Evolutionary conservation across 2,113 vertebrate genomes (phyloP).

Genomic region (Cryptomyrus ogoouensis): DNA sequence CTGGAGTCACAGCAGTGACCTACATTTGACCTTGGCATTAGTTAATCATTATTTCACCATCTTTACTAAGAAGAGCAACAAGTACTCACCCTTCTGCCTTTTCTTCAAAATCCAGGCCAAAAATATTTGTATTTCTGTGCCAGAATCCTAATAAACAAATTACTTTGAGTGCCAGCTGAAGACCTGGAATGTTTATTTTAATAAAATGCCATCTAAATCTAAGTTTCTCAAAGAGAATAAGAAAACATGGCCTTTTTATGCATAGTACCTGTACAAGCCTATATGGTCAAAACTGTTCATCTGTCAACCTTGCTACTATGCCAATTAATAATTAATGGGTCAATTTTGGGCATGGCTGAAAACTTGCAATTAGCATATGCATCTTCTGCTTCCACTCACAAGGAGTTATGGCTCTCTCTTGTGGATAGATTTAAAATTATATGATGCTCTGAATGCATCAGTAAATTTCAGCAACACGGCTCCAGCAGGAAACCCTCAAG

Average conservation of each 20-base stretch:
- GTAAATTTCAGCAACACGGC: slow-evolving; percentile 15
- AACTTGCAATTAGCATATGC: neutral
- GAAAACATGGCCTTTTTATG: neutral
- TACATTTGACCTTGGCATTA: neutral
- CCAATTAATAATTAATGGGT: neutral
- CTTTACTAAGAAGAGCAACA: neutral
- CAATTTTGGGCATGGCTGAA: neutral
- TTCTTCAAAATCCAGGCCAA: neutral
- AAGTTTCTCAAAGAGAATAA: neutral
- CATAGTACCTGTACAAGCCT: neutral
- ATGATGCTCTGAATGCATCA: neutral
- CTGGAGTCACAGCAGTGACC: slow-evolving; percentile 32
- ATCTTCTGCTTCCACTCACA: neutral
- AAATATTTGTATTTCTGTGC: neutral
- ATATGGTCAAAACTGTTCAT: neutral
- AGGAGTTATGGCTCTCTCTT: slow-evolving; percentile 25
- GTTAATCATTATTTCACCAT: neutral
- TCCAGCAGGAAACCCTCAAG: slow-evolving; percentile 27
- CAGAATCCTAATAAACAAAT: neutral
- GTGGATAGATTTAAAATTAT: slow-evolving; percentile 17
- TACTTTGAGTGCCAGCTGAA: neutral
- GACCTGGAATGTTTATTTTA: neutral
- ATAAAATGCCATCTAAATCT: neutral
- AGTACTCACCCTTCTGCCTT: neutral
- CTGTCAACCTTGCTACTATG: neutral